These are phyloP conservation scores for Lophius americanus DNA, from an alignment of 2,797 vertebrate species.

Conservation along the genomic window DNA sequence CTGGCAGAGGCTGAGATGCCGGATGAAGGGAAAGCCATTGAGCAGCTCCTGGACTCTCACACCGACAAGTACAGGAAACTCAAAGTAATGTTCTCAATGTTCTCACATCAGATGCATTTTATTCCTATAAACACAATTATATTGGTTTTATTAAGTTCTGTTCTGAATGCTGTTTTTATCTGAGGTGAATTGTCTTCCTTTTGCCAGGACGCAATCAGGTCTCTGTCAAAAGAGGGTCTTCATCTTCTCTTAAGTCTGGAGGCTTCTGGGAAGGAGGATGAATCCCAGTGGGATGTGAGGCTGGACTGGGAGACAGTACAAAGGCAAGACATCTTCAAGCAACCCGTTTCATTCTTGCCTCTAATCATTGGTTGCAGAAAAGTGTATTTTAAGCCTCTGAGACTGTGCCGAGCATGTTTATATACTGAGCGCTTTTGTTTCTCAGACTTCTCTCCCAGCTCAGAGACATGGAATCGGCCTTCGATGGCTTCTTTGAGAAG, in stretches of 20 bases:
- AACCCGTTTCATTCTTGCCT: background rate
- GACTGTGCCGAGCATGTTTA: background rate
- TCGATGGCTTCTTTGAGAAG: conserved; percentile 98
- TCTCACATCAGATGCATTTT: background rate
- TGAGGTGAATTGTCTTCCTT: background rate
- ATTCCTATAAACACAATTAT: background rate
- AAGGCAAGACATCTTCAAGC: conserved; percentile 76
- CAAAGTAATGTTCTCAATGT: conserved; percentile 80
- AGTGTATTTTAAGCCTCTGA: background rate
- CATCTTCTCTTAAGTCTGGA: conserved; percentile 90
- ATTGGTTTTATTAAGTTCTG: background rate
- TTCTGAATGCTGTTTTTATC: conserved; percentile 9
- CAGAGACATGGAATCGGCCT: conserved; percentile 94
- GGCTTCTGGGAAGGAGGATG: conserved; percentile 79
- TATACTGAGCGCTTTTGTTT: background rate
- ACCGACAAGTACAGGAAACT: conserved; percentile 90
- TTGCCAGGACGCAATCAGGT: conserved; percentile 89
- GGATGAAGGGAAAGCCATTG: conserved; percentile 84
- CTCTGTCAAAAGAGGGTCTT: conserved; percentile 91
- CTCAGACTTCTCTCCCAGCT: conserved; percentile 92
- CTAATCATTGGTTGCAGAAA: background rate
- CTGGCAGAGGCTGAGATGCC: conserved; percentile 91
- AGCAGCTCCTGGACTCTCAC: conserved; percentile 87
- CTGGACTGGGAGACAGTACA: conserved; percentile 94
- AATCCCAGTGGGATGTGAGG: conserved; percentile 80